A percentile compares a stretch with the other conserved stretches of the same genome.
phyloP scores from a whole-genome alignment of 2,113 vertebrate genomes.

The Rhabdomys dilectus region DNA sequence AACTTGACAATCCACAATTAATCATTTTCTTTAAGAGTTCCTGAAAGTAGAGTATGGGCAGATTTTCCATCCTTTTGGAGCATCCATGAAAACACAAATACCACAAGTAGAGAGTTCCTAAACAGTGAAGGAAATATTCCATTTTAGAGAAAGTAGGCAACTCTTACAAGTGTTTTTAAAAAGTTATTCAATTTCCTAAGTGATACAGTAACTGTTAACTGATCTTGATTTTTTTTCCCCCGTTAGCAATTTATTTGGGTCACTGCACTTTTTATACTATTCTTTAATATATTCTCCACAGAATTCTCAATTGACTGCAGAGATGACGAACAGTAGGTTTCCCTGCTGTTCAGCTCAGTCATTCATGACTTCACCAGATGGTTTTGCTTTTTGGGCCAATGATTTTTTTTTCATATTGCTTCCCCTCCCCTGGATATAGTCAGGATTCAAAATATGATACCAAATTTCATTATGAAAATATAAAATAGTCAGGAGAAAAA shows the following conservation, averaged over 20 bases:
- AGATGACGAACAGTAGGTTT: slow-evolving; percentile 78
- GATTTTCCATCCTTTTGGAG: neutral
- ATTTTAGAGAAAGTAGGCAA: neutral
- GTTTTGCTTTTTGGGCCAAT: slow-evolving; percentile 74
- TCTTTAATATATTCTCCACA: slow-evolving; percentile 72
- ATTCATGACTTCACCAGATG: slow-evolving; percentile 80
- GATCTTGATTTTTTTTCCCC: slow-evolving; percentile 60
- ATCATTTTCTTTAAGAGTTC: neutral
- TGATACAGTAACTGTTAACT: slow-evolving; percentile 39
- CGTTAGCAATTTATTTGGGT: slow-evolving; percentile 69
- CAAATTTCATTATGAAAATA: slow-evolving; percentile 46
- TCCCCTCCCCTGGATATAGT: slow-evolving; percentile 10
- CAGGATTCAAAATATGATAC: slow-evolving; percentile 52
- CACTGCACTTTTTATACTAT: slow-evolving; percentile 65
- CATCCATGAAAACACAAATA: neutral
- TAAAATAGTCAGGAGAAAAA: neutral
- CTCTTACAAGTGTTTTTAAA: neutral
- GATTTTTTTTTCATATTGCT: slow-evolving; percentile 43
- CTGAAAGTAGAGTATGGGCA: slow-evolving; percentile 35
- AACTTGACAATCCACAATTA: slow-evolving; percentile 17
- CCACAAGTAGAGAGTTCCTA: neutral
- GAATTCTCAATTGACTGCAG: slow-evolving; percentile 76
- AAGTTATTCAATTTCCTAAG: slow-evolving; percentile 27
- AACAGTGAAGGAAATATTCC: neutral
- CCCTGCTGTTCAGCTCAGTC: slow-evolving; percentile 75